phyloP scores from a whole-genome alignment of 2,888 invertebrate genomes.

The Drosophila aldrichi region DNA sequence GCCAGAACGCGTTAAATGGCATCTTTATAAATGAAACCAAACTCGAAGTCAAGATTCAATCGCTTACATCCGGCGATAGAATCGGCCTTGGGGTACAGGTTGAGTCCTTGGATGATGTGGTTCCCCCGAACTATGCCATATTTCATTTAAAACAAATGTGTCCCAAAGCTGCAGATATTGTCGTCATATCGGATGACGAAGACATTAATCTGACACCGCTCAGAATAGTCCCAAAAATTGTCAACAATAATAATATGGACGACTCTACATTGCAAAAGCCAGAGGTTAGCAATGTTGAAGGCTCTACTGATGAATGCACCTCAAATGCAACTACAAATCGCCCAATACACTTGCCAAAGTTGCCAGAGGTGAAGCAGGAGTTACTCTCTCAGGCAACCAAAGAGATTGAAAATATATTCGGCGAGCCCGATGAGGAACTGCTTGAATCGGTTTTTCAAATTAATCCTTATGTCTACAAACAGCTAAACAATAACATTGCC shows the following conservation, averaged over 20 bases:
- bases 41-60: conserved; percentile 14
- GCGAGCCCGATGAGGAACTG: conserved; percentile 66
- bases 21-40: conserved; percentile 71
- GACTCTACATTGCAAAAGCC: not conserved
- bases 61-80: conserved; percentile 51
- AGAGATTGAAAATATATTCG: conserved; percentile 79
- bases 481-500: conserved; percentile 40
- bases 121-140: conserved; percentile 61
- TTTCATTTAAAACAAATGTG: conserved; percentile 50
- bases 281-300: not conserved
- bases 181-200: conserved; percentile 55
- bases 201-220: conserved; percentile 13
- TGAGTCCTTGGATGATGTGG: conserved; percentile 12
- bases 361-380: conserved; percentile 69
- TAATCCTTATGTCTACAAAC: conserved; percentile 74
- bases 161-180: not conserved
- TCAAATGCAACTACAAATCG: not conserved
- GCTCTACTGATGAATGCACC: not conserved
- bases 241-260: not conserved
- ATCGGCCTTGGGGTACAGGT: conserved; percentile 75
- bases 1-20: conserved; percentile 80
- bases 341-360: conserved; percentile 66
- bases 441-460: conserved; percentile 62
- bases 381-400: conserved; percentile 51
- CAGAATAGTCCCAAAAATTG: not conserved